Percentiles rank a stretch among this genome's conserved stretches.
These are phyloP conservation scores for Drosophila multiciliata DNA, from an alignment of 2,888 invertebrate species.

Conservation along the genomic window DNA sequence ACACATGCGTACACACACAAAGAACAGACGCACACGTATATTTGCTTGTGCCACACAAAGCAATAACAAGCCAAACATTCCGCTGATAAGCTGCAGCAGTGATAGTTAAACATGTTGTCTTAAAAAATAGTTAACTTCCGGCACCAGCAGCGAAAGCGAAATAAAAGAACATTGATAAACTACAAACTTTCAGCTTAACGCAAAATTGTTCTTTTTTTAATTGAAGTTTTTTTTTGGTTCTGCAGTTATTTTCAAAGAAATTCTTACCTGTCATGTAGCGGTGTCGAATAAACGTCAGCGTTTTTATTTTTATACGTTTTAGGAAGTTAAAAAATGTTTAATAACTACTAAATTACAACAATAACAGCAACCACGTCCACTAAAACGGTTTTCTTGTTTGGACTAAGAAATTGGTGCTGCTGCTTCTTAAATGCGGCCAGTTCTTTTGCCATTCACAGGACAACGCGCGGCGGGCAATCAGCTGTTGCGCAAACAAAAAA, in stretches of 20 bases:
- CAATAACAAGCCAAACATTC: constrained; percentile 48
- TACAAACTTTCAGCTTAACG: not conserved
- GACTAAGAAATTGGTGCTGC: constrained; percentile 23
- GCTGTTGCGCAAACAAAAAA: constrained; percentile 22
- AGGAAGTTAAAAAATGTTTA: not conserved
- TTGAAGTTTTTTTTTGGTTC: not conserved
- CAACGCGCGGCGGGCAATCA: constrained; percentile 22
- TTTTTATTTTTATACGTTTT: not conserved
- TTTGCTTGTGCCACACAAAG: constrained; percentile 24
- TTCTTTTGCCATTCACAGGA: constrained; percentile 49
- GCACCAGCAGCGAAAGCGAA: constrained; percentile 3
- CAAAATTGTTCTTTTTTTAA: constrained; percentile 3
- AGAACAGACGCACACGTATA: not conserved
- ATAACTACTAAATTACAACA: constrained; percentile 9
- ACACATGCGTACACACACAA: not conserved
- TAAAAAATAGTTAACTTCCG: constrained; percentile 33
- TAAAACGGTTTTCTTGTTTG: constrained; percentile 42
- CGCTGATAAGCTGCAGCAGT: constrained; percentile 40
- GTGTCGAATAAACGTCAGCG: constrained; percentile 1
- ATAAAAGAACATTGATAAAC: constrained; percentile 20
- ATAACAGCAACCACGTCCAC: constrained; percentile 45
- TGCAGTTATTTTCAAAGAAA: not conserved
- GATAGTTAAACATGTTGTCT: constrained; percentile 8
- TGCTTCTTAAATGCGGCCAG: constrained; percentile 33
- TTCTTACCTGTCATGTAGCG: constrained; percentile 36